Conservation (phyloP, 53 echinoderm and acorn worm genomes). For the Zoroaster sp. region DNA sequence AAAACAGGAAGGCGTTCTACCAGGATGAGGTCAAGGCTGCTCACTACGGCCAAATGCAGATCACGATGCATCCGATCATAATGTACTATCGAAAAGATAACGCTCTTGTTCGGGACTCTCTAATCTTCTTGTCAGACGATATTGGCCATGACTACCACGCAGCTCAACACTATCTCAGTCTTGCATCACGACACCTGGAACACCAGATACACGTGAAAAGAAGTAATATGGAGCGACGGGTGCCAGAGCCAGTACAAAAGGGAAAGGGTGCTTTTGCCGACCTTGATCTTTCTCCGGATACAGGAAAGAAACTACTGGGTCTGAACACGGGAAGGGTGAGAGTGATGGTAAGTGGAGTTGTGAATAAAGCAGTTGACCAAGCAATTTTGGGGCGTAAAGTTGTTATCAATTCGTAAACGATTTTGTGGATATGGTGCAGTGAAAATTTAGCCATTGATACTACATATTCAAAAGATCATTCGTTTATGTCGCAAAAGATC, state of each 20-base stretch:
- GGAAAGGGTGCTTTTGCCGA: conserved; percentile 57
- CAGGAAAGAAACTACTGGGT: conserved; percentile 42
- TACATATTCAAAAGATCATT: conserved; percentile 11
- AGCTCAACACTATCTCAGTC: conserved; percentile 34
- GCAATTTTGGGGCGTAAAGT: conserved; percentile 48
- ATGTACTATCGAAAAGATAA: neutral
- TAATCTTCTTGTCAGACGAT: conserved; percentile 51
- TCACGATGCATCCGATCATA: conserved; percentile 56
- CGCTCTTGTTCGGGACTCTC: conserved; percentile 29
- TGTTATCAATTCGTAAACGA: conserved; percentile 7
- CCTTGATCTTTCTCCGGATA: neutral
- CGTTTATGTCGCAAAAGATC: conserved; percentile 5
- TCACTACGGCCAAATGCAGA: conserved; percentile 31
- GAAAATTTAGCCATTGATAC: conserved; percentile 18
- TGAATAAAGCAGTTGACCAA: conserved; percentile 41
- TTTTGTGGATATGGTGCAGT: conserved; percentile 27
- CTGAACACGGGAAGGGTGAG: conserved; percentile 59
- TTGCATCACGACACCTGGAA: conserved; percentile 23
- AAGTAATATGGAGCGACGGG: conserved; percentile 57
- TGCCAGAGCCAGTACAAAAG: conserved; percentile 63
- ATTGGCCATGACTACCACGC: conserved; percentile 57
- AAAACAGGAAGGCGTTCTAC: conserved; percentile 46
- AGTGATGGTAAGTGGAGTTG: conserved; percentile 47
- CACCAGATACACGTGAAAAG: neutral
- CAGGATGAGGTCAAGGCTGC: conserved; percentile 64